phyloP scores from a whole-genome alignment of 2,888 invertebrate species.

The Tetranychus piercei region DNA sequence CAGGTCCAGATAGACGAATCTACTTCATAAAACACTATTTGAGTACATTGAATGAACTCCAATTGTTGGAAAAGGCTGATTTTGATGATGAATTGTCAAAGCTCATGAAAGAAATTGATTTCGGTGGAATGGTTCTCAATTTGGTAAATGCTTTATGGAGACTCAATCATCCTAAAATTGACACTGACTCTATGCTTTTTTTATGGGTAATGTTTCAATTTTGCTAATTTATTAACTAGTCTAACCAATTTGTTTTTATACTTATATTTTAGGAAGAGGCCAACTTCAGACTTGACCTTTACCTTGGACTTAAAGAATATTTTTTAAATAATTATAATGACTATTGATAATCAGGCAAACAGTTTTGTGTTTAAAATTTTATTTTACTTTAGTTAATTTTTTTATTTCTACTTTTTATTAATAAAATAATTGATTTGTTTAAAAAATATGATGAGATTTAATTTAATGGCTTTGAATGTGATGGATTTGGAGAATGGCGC shows the following conservation, averaged over 20 bases:
- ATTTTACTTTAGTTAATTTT: too few species aligned
- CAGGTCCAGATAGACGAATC: neutral
- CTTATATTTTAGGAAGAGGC: neutral
- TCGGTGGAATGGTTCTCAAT: neutral
- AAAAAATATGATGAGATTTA: neutral
- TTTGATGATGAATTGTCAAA: neutral
- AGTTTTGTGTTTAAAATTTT: too few species aligned
- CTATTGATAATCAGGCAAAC: too few species aligned
- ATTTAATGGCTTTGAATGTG: neutral
- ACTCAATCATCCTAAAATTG: neutral
- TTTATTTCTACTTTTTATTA: too few species aligned
- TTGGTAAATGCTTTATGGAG: neutral
- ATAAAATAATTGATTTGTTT: neutral
- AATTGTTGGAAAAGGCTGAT: neutral
- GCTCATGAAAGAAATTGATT: neutral
- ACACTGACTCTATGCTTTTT: neutral
- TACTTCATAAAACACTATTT: neutral
- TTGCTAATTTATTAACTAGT: neutral
- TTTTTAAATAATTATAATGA: neutral
- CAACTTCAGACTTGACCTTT: neutral
- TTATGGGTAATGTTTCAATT: neutral
- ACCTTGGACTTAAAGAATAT: neutral
- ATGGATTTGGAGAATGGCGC: neutral
- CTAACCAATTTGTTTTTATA: neutral
- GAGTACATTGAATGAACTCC: neutral